Evolutionary conservation across 2,888 invertebrate species (phyloP).

Genomic region (Creontiades dilutus): DNA sequence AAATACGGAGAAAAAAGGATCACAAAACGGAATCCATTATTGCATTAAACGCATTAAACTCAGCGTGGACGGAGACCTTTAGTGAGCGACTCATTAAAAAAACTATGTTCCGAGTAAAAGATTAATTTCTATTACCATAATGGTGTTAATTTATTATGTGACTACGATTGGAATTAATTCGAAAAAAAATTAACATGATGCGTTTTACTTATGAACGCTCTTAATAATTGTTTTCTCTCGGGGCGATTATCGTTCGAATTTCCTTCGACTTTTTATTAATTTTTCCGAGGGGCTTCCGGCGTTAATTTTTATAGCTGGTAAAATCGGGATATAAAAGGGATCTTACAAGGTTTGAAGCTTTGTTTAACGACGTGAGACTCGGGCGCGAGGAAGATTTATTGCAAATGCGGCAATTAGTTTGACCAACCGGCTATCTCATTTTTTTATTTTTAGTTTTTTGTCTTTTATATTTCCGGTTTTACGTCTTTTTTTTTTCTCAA

Average conservation of each 20-base stretch:
- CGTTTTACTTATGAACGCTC: neutral
- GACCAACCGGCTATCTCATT: neutral
- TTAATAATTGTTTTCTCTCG: neutral
- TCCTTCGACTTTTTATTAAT: neutral
- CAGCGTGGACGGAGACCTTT: neutral
- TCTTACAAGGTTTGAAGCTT: constrained; percentile 24
- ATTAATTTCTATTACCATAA: constrained; percentile 49
- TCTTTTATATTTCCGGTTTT: constrained; percentile 21
- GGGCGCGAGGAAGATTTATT: neutral
- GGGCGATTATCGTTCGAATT: constrained; percentile 4
- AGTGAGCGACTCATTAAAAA: neutral
- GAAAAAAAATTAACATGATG: constrained; percentile 16
- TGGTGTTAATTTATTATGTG: constrained; percentile 54
- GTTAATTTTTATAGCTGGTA: constrained; percentile 53
- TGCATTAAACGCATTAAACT: no score
- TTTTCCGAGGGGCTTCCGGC: constrained; percentile 19
- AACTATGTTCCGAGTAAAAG: neutral
- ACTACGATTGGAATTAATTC: constrained; percentile 44
- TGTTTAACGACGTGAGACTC: constrained; percentile 29
- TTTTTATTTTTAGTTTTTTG: neutral
- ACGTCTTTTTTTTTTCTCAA: neutral
- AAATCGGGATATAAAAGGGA: constrained; percentile 18
- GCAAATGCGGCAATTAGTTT: neutral
- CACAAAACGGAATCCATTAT: constrained; percentile 5
- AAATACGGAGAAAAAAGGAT: neutral